Evolutionary conservation across 2,888 invertebrate genomes (phyloP).

Genomic region (Perdita meconis): DNA sequence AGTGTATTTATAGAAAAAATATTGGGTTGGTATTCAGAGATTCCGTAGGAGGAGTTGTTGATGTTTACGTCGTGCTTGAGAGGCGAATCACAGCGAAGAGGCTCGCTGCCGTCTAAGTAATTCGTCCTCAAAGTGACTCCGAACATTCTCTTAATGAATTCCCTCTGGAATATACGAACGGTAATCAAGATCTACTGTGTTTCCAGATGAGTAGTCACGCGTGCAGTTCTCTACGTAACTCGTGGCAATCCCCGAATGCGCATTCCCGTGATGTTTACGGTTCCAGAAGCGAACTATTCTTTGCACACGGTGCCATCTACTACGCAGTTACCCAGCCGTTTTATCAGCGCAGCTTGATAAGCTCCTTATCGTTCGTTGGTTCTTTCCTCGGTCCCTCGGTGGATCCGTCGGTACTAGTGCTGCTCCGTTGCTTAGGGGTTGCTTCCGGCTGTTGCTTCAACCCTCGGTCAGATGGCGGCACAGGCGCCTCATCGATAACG

Average conservation of each 20-base stretch:
- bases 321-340: neutral
- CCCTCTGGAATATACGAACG: neutral
- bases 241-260: neutral
- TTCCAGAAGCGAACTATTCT: conserved; percentile 1
- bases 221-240: conserved; percentile 18
- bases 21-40: no score
- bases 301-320: conserved; percentile 45
- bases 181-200: conserved; percentile 6
- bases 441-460: conserved; percentile 17
- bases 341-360: neutral
- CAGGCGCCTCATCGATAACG: conserved; percentile 35
- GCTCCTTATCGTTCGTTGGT: conserved; percentile 42
- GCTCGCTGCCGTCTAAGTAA: neutral
- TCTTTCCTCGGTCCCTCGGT: neutral
- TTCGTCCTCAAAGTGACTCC: neutral
- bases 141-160: neutral
- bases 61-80: no score
- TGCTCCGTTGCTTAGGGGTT: conserved; percentile 31
- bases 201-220: conserved; percentile 20
- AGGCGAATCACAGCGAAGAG: no score
- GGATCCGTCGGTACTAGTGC: conserved; percentile 44
- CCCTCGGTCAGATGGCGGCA: conserved; percentile 64
- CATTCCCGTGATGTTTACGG: conserved; percentile 1
- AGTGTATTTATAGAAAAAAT: no score
- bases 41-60: no score